A percentile compares a stretch with the other conserved stretches of the same genome.
These are phyloP conservation scores for Pollenia angustigena DNA, from an alignment of 2,888 invertebrate species.

Conservation along the genomic window DNA sequence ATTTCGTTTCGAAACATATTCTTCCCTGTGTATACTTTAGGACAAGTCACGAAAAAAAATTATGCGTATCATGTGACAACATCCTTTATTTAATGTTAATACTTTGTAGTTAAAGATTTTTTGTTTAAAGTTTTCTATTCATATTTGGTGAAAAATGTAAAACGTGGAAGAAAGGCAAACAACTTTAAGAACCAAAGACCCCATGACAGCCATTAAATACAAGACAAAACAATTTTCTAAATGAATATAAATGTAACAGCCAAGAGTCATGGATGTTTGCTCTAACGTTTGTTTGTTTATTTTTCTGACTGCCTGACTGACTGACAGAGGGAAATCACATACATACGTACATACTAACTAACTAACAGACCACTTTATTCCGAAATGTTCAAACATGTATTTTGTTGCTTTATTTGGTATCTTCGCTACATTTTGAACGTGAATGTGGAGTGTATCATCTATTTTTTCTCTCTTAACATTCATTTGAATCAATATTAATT, in stretches of 20 bases:
- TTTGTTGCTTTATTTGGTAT: background rate
- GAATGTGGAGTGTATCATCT: slow-evolving; percentile 8
- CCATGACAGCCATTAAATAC: slow-evolving; percentile 46
- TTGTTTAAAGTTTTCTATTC: background rate
- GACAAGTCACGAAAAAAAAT: too few relatives aligned
- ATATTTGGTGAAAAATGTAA: slow-evolving; percentile 38
- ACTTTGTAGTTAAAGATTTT: background rate
- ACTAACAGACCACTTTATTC: background rate
- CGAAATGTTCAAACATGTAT: background rate
- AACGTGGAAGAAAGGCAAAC: background rate
- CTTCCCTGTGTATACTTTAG: too few relatives aligned
- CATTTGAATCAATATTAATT: slow-evolving; percentile 69
- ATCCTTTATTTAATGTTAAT: slow-evolving; percentile 28
- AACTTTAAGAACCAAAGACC: slow-evolving; percentile 24
- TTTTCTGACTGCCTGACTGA: background rate
- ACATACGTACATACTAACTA: too few relatives aligned
- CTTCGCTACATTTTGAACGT: background rate
- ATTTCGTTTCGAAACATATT: too few relatives aligned
- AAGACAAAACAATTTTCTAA: slow-evolving; percentile 24
- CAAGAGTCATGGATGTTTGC: slow-evolving; percentile 35
- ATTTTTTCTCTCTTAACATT: slow-evolving; percentile 16
- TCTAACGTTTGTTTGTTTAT: slow-evolving; percentile 8
- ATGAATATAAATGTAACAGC: slow-evolving; percentile 55
- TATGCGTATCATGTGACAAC: slow-evolving; percentile 42
- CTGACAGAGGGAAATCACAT: background rate